These are phyloP conservation scores for Progne subis DNA, from an alignment of 2,113 vertebrate genomes.

Conservation along the genomic window DNA sequence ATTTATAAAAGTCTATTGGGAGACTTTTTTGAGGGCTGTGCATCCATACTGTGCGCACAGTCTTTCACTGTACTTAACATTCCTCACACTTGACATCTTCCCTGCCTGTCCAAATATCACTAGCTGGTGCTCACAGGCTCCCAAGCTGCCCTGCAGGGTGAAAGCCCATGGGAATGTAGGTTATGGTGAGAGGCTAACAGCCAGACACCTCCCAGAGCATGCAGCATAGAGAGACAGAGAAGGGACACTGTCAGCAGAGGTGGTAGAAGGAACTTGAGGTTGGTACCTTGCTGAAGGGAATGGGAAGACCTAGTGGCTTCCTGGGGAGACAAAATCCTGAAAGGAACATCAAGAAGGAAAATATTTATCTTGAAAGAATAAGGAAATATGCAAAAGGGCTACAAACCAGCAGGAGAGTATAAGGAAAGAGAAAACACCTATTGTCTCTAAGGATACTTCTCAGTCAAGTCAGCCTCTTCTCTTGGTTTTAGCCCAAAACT, in stretches of 20 bases:
- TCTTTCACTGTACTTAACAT: constrained; percentile 15
- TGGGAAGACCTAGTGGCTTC: neutral
- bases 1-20: neutral
- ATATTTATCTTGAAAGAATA: neutral
- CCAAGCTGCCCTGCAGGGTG: neutral
- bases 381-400: neutral
- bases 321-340: neutral
- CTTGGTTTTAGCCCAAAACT: neutral
- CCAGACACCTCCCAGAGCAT: neutral
- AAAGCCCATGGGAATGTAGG: neutral
- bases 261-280: neutral
- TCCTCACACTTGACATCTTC: neutral
- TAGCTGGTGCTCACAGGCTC: neutral
- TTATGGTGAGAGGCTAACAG: neutral
- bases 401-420: neutral
- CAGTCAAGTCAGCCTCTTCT: neutral
- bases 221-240: neutral
- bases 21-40: neutral
- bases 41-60: neutral
- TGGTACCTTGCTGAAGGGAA: neutral
- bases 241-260: neutral
- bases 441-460: neutral
- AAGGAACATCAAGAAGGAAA: neutral
- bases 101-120: neutral
- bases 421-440: neutral